phyloP scores from a whole-genome alignment of 2,113 vertebrate species.

The Jacana jacana region DNA sequence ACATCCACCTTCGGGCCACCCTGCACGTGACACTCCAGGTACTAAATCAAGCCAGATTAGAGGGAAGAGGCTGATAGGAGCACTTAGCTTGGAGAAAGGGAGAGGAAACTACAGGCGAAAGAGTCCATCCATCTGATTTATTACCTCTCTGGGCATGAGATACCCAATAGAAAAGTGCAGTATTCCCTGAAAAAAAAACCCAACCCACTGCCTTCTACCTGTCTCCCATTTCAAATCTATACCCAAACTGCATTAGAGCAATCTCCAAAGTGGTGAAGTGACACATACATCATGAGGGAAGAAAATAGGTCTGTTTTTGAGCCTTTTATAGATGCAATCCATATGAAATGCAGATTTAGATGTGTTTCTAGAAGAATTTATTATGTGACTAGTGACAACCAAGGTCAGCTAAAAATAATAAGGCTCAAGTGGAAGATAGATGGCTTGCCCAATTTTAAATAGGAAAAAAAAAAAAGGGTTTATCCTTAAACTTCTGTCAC shows the following conservation, averaged over 20 bases:
- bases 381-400: not conserved
- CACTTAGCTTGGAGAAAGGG: not conserved
- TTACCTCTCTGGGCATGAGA: not conserved
- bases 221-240: slow-evolving; percentile 37
- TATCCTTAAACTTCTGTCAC: not conserved
- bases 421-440: not conserved
- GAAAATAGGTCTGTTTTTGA: not conserved
- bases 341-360: slow-evolving; percentile 1
- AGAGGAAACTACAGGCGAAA: not conserved
- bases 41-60: not conserved
- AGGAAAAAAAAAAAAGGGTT: not conserved
- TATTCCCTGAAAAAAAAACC: not conserved
- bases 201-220: not conserved
- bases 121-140: not conserved
- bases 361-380: not conserved
- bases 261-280: not conserved
- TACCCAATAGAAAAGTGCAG: not conserved
- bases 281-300: not conserved
- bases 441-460: not conserved
- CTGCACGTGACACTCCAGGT: not conserved
- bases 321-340: slow-evolving; percentile 19
- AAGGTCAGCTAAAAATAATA: slow-evolving; percentile 44
- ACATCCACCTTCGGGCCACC: not conserved
- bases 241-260: not conserved
- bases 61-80: not conserved